These are phyloP conservation scores for Gopherus flavomarginatus DNA, from an alignment of 2,113 vertebrate genomes.

Conservation along the genomic window DNA sequence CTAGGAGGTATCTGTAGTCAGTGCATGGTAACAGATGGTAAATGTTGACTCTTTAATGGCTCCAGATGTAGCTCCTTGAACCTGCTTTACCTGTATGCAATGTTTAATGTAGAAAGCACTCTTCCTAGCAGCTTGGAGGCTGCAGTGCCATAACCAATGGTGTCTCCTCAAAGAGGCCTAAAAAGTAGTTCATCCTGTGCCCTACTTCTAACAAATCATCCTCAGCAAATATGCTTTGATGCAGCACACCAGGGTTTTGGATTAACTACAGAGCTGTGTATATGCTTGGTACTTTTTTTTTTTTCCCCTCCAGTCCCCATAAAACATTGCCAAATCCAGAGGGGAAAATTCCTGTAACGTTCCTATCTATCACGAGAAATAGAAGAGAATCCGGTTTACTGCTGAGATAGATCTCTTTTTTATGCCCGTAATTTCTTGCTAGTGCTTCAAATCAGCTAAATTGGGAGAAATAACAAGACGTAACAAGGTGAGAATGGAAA, in stretches of 20 bases:
- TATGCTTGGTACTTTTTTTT: accelerated
- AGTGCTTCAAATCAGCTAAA: background rate
- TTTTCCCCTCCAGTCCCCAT: background rate
- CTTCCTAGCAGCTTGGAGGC: accelerated
- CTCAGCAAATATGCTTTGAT: background rate
- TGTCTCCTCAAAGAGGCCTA: background rate
- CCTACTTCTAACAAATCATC: background rate
- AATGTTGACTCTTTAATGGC: background rate
- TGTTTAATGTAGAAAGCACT: background rate
- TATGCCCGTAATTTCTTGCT: background rate
- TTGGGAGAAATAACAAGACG: background rate
- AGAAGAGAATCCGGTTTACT: background rate
- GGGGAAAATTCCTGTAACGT: background rate
- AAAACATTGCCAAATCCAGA: background rate
- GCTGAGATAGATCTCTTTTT: background rate
- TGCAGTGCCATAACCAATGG: background rate
- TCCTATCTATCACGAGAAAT: background rate
- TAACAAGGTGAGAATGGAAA: background rate
- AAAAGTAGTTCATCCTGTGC: background rate
- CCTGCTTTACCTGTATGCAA: background rate
- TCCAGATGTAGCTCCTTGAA: background rate
- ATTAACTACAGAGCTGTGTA: background rate
- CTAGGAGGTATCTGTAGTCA: background rate
- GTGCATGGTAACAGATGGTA: background rate
- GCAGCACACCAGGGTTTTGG: background rate